A percentile compares a stretch with the other conserved stretches of the same genome.
phyloP scores from a whole-genome alignment of 1,140 invertebrate species.

The Mya arenaria region DNA sequence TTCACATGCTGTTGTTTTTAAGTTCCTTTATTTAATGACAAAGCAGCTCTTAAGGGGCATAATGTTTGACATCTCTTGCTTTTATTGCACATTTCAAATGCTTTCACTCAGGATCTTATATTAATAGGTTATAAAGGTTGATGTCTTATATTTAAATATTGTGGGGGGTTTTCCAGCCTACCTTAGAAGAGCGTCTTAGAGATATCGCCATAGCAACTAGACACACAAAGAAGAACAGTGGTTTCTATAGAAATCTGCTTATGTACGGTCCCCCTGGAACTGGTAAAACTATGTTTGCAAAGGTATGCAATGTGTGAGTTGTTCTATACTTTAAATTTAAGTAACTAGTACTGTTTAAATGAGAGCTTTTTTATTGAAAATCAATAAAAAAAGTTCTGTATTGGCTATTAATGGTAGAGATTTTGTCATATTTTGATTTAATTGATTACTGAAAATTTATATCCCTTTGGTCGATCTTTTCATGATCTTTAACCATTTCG shows the following conservation, averaged over 20 bases:
- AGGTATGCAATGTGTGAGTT: too few relatives aligned
- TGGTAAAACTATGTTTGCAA: slow-evolving; percentile 97
- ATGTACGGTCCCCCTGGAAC: slow-evolving; percentile 99
- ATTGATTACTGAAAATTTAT: too few relatives aligned
- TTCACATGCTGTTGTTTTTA: too few relatives aligned
- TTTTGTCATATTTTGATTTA: too few relatives aligned
- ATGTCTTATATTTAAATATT: not conserved
- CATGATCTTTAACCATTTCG: too few relatives aligned
- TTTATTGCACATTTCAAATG: not conserved
- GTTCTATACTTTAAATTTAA: too few relatives aligned
- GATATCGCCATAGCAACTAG: slow-evolving; percentile 99
- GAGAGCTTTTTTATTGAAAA: too few relatives aligned
- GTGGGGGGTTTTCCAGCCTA: slow-evolving; percentile 85
- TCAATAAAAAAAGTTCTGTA: too few relatives aligned
- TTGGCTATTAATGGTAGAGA: too few relatives aligned
- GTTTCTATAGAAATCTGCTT: slow-evolving; percentile 97
- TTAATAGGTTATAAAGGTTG: not conserved
- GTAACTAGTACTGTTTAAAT: too few relatives aligned
- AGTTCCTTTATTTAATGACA: too few relatives aligned
- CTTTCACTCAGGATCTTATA: not conserved
- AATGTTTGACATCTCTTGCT: not conserved
- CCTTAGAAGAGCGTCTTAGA: slow-evolving; percentile 93
- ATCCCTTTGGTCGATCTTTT: too few relatives aligned
- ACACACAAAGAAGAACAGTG: slow-evolving; percentile 95
- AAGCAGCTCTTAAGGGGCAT: not conserved